A percentile compares a stretch with the other conserved stretches of the same genome.
These are phyloP conservation scores for Formicarius rufipectus DNA, from an alignment of 2,113 vertebrate genomes.

Conservation along the genomic window DNA sequence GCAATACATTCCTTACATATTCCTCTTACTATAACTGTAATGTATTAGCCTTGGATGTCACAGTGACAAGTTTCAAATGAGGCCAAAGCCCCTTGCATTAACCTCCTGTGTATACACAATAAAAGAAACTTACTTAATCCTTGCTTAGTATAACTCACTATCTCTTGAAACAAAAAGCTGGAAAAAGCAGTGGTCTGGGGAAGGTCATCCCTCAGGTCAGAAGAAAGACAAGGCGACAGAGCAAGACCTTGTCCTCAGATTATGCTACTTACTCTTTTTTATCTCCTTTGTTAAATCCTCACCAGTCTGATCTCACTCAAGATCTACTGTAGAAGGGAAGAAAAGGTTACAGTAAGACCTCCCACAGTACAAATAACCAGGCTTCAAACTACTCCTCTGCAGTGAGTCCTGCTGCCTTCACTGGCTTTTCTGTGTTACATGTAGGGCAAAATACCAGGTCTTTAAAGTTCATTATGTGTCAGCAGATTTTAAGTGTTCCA, in stretches of 20 bases:
- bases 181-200: not conserved
- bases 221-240: not conserved
- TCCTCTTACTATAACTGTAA: not conserved
- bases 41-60: not conserved
- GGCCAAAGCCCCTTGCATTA: not conserved
- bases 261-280: not conserved
- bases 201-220: not conserved
- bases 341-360: not conserved
- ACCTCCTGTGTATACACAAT: not conserved
- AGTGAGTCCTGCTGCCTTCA: not conserved
- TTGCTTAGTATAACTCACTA: not conserved
- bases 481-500: not conserved
- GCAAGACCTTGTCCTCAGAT: not conserved
- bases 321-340: not conserved
- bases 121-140: not conserved
- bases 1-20: not conserved
- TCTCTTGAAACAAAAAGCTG: not conserved
- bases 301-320: not conserved
- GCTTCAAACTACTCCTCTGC: not conserved
- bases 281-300: not conserved
- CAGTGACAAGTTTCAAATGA: not conserved
- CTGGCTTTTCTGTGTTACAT: not conserved
- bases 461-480: not conserved
- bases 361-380: not conserved
- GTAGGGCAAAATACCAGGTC: not conserved